Evolutionary conservation across 2,888 invertebrate species (phyloP).

Genomic region (Dichetophora obliterata): DNA sequence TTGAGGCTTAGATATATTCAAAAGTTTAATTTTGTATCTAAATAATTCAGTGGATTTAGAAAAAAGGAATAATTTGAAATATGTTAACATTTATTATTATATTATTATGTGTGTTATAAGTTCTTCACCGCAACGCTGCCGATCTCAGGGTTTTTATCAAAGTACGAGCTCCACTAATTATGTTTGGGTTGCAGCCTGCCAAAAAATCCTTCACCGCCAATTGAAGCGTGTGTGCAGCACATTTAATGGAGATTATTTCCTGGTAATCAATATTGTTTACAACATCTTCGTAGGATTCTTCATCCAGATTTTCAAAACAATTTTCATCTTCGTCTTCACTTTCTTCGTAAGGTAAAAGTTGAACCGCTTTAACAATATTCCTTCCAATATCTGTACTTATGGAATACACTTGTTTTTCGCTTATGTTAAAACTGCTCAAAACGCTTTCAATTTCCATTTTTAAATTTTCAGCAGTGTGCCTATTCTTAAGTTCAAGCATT

Average conservation of each 20-base stretch:
- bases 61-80: background rate
- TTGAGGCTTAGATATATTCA: background rate
- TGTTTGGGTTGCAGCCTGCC: background rate
- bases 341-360: conserved; percentile 5
- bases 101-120: too few species aligned
- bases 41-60: background rate
- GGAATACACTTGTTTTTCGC: conserved; percentile 9
- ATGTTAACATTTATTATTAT: too few species aligned
- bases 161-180: background rate
- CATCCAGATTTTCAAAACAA: background rate
- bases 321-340: conserved; percentile 14
- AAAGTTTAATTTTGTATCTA: background rate
- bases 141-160: conserved; percentile 5
- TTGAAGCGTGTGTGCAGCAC: conserved; percentile 8
- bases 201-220: conserved; percentile 13
- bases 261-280: too few species aligned
- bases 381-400: conserved; percentile 27
- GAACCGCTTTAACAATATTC: conserved; percentile 25
- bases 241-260: background rate
- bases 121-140: background rate
- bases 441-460: conserved; percentile 1
- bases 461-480: background rate
- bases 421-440: background rate
- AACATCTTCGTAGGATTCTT: too few species aligned
- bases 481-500: conserved; percentile 9